Base-by-base conservation (phyloP, 2,888 invertebrate species). In the Caenorhabditis angaria region DNA sequence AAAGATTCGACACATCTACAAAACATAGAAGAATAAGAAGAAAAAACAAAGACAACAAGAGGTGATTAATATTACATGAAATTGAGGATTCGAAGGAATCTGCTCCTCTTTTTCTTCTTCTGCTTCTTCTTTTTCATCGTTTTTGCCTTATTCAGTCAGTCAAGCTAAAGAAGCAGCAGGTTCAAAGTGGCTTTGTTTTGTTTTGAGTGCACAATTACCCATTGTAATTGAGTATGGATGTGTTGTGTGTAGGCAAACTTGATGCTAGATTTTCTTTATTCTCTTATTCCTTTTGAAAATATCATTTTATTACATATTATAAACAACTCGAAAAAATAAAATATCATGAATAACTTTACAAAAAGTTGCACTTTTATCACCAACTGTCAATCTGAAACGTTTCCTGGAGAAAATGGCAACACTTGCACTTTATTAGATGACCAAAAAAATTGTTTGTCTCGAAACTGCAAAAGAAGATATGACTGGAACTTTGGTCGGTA, bases 171-270 rank as follows among this genome's bases (percentile, higher is more conserved):
- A 62, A 62, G 58, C 28, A 41, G 57, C 65, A 58, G 61, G 59
- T 70, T 70, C 77, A 70, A 77, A 80, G 77, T 77, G 80, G 80
- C 80, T 80, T 80, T 80, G 77, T 80, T 80, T 66, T 73, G 67
- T 68, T 66, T 71, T 66, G 71, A 71, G 79, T 77, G 70, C 75
- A 80, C 80, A 80, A 80, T 80, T 80, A 80, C 80, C 80, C 77
- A 80, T 80, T 80, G 80, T 80, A 80, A 80, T 80, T 80, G 80
- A 80, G 80, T 73, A 69, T 65, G 65, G 60, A 63, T 66, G 66
- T 65, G 65, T 65, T 71, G 66, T 63, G 59, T 62, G 63, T 65
- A 70, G 65, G 70, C 14, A 41, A 41, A 41, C 18, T 18, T 41
- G 41, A 12, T 41, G 14, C 41, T 41, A 18, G 41, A 41, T n/a